phyloP scores from a whole-genome alignment of 2,888 invertebrate genomes.

The Mantis religiosa region DNA sequence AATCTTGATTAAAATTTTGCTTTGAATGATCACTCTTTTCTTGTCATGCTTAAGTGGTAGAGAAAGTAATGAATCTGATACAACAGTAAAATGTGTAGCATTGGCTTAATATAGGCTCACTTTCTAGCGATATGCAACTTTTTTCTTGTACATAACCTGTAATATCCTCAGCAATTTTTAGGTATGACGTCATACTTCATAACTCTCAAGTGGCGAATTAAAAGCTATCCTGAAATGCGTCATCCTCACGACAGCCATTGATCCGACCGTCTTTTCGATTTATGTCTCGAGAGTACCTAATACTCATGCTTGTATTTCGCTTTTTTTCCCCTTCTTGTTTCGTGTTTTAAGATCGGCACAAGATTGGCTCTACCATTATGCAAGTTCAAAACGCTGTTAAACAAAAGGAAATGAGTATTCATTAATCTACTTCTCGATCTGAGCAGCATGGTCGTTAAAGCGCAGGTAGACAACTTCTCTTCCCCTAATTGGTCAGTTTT shows the following conservation, averaged over 20 bases:
- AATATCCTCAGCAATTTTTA: background rate
- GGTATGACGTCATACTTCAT: background rate
- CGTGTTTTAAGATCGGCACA: background rate
- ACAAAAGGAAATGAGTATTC: background rate
- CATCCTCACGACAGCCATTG: background rate
- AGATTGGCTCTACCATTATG: background rate
- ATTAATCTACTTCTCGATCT: background rate
- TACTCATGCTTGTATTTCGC: background rate
- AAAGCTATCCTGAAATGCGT: background rate
- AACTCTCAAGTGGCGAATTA: background rate
- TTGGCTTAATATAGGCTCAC: too few relatives aligned
- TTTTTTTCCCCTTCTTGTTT: background rate
- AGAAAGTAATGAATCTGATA: too few relatives aligned
- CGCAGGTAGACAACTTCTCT: background rate
- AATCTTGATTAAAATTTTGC: too few relatives aligned
- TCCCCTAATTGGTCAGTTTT: background rate
- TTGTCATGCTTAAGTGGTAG: too few relatives aligned
- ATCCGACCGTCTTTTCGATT: background rate
- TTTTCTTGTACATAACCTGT: background rate
- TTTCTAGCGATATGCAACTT: too few relatives aligned
- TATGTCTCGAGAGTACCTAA: background rate
- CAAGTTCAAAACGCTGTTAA: background rate
- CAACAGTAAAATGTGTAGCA: too few relatives aligned
- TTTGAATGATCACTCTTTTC: too few relatives aligned
- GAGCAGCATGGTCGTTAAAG: background rate